Conservation (phyloP, 2,113 vertebrate genomes). For the Lynx canadensis region DNA sequence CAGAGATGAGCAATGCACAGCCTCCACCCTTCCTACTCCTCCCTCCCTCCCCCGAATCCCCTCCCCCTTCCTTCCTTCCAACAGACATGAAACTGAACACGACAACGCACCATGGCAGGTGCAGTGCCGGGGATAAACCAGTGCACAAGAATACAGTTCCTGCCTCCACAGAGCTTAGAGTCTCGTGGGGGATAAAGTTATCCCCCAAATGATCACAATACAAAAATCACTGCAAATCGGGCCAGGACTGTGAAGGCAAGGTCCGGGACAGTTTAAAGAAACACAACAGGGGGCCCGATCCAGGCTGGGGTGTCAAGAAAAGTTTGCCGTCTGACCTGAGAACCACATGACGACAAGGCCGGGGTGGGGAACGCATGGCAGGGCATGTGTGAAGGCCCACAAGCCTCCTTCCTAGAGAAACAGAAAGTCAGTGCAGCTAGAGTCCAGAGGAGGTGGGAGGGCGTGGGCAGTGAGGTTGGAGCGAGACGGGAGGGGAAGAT, state of each 20-base stretch:
- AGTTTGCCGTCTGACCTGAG: not conserved
- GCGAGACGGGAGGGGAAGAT: not conserved
- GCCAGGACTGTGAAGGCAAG: not conserved
- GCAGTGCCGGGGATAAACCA: not conserved
- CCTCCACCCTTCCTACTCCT: fast-evolving
- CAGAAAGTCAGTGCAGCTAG: not conserved
- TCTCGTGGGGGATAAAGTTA: not conserved
- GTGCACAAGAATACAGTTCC: not conserved
- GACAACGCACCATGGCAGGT: not conserved
- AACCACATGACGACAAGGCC: not conserved
- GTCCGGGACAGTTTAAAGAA: not conserved
- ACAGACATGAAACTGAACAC: not conserved
- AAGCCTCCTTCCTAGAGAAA: not conserved
- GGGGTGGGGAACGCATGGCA: not conserved
- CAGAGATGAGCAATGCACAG: not conserved
- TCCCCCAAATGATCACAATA: not conserved
- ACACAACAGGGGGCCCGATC: not conserved
- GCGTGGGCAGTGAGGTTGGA: not conserved
- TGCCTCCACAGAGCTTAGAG: not conserved
- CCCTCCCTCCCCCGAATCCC: not conserved
- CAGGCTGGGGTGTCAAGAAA: not conserved
- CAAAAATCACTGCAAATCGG: not conserved
- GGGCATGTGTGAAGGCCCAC: not conserved
- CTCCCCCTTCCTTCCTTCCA: not conserved
- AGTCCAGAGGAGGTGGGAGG: not conserved